Conservation (phyloP, 1,140 invertebrate species). For the Platyscapa corneri region DNA sequence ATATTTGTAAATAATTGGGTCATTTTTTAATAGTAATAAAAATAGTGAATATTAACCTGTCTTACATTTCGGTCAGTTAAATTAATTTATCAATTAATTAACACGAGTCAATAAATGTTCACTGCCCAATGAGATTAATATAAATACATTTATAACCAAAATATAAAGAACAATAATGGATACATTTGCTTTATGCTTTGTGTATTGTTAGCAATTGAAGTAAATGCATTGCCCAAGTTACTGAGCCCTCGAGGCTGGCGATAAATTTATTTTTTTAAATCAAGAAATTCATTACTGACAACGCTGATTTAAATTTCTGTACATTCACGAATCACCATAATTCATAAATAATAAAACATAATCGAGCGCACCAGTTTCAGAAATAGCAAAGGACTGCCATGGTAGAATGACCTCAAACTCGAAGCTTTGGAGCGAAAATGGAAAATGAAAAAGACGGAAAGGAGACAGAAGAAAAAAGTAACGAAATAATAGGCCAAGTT, state of each 20-base stretch:
- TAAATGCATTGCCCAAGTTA: background rate
- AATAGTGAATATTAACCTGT: no score
- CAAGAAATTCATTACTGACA: no score
- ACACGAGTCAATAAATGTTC: no score
- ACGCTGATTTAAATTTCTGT: slow-evolving; percentile 21
- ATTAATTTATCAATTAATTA: no score
- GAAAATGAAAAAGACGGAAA: background rate
- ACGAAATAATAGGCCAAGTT: slow-evolving; percentile 32
- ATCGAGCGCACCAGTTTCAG: background rate
- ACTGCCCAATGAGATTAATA: no score
- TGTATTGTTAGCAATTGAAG: no score
- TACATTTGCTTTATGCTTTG: no score
- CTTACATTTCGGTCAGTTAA: no score
- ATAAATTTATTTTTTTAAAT: slow-evolving; percentile 25
- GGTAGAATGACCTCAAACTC: background rate
- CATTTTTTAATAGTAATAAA: no score
- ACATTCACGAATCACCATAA: background rate
- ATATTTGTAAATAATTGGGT: no score
- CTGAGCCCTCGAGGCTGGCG: background rate
- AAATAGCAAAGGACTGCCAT: background rate
- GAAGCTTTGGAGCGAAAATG: background rate
- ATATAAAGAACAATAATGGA: no score
- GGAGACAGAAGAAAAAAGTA: slow-evolving; percentile 9
- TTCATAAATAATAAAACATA: slow-evolving; percentile 34
- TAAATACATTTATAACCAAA: no score